A percentile compares a stretch with the other conserved stretches of the same genome.
Conservation (phyloP, 2,888 invertebrate species). For the Fragum whitleyi region DNA sequence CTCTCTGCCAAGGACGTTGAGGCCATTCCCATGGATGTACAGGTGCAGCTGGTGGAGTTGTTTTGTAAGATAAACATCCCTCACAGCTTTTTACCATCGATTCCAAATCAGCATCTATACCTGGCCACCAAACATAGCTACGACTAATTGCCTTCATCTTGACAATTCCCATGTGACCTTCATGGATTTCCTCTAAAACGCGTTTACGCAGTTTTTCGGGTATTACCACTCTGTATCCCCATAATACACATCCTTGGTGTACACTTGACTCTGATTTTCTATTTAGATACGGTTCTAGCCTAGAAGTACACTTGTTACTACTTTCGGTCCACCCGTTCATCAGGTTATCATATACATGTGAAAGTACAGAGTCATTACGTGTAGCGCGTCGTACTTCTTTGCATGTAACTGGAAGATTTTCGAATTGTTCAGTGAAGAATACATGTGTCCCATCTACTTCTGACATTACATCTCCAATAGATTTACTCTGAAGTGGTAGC, state of each 20-base stretch:
- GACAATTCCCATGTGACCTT: slow-evolving; percentile 73
- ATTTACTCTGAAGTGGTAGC: too few species aligned
- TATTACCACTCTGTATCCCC: slow-evolving; percentile 71
- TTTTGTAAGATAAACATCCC: slow-evolving; percentile 42
- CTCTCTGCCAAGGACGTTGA: slow-evolving; percentile 79
- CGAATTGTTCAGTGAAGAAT: too few species aligned
- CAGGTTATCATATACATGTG: slow-evolving; percentile 20
- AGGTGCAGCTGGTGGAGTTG: slow-evolving; percentile 60
- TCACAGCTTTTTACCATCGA: slow-evolving; percentile 56
- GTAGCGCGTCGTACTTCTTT: slow-evolving; percentile 15
- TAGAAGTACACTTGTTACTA: not conserved
- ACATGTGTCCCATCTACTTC: too few species aligned
- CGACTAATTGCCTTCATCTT: slow-evolving; percentile 76
- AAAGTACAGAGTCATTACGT: not conserved
- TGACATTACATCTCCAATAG: not conserved
- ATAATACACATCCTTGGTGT: slow-evolving; percentile 68
- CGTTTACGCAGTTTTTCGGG: slow-evolving; percentile 62
- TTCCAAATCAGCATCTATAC: slow-evolving; percentile 63
- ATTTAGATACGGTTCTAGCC: too few species aligned
- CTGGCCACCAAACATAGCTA: slow-evolving; percentile 75
- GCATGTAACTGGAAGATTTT: too few species aligned
- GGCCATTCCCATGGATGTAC: slow-evolving; percentile 76
- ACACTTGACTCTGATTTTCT: too few species aligned
- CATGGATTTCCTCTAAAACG: slow-evolving; percentile 73
- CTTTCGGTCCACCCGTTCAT: slow-evolving; percentile 50